Percentiles rank a stretch among this genome's conserved stretches.
These are phyloP conservation scores for Echinometra lucunter DNA, from an alignment of 53 echinoderm and acorn worm species.

Conservation along the genomic window DNA sequence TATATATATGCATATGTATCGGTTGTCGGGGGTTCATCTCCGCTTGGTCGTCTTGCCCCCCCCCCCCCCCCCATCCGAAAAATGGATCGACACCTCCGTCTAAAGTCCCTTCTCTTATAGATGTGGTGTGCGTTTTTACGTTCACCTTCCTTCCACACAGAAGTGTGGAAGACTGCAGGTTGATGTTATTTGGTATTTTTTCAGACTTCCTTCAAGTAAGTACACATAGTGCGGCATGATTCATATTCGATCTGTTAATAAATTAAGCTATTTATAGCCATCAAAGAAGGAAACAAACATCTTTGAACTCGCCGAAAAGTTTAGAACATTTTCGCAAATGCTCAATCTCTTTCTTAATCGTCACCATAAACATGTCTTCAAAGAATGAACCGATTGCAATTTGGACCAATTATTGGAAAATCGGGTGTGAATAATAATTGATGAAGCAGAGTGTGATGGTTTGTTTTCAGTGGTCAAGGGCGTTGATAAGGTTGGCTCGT, in stretches of 20 bases:
- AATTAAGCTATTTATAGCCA: background rate
- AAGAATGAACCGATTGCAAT: background rate
- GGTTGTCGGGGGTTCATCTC: too few relatives aligned
- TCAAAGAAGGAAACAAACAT: background rate
- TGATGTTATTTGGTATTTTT: too few relatives aligned
- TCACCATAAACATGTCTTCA: background rate
- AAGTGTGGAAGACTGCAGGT: too few relatives aligned
- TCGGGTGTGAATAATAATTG: constrained; percentile 49
- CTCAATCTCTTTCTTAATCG: background rate
- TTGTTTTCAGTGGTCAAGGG: constrained; percentile 45
- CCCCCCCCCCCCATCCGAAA: too few relatives aligned
- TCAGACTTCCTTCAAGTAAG: background rate
- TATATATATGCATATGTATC: too few relatives aligned
- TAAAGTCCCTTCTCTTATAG: too few relatives aligned
- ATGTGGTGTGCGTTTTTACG: too few relatives aligned
- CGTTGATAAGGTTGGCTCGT: constrained; percentile 4
- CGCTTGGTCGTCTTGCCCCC: too few relatives aligned
- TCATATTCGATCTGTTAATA: background rate
- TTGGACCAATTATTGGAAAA: constrained; percentile 26
- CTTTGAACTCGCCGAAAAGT: constrained; percentile 39
- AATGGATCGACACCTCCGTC: too few relatives aligned
- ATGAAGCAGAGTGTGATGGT: constrained; percentile 8
- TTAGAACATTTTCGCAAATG: constrained; percentile 2
- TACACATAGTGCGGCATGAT: background rate
- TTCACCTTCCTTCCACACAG: too few relatives aligned